These are phyloP conservation scores for Cinclus mexicanus DNA, from an alignment of 2,113 vertebrate species.

Conservation along the genomic window DNA sequence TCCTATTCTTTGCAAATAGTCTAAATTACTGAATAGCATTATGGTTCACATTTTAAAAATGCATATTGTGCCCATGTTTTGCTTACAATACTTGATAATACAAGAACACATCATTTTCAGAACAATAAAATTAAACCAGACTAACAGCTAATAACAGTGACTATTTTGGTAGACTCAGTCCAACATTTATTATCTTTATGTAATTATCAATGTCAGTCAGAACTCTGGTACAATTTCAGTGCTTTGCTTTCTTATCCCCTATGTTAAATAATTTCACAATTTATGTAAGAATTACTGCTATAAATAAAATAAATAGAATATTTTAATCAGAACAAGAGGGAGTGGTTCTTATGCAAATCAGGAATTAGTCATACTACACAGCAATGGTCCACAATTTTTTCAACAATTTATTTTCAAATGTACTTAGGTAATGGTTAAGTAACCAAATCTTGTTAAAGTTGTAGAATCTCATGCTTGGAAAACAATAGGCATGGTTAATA, in stretches of 20 bases:
- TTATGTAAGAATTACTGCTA: slow-evolving; percentile 24
- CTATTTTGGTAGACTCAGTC: background rate
- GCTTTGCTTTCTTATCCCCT: background rate
- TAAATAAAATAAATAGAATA: slow-evolving; percentile 26
- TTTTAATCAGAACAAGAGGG: background rate
- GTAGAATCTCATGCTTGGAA: slow-evolving; percentile 10
- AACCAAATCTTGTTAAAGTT: background rate
- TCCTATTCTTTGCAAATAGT: slow-evolving; percentile 61
- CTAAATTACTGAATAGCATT: slow-evolving; percentile 47
- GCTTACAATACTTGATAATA: background rate
- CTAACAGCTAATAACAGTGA: slow-evolving; percentile 13
- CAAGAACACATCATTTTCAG: background rate
- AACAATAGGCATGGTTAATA: slow-evolving; percentile 59
- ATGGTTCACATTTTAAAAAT: background rate
- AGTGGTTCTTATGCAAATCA: background rate
- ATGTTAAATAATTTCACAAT: slow-evolving; percentile 48
- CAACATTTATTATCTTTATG: slow-evolving; percentile 1
- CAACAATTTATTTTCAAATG: slow-evolving; percentile 15
- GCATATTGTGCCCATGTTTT: background rate
- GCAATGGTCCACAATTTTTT: background rate
- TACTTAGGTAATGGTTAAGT: slow-evolving; percentile 25
- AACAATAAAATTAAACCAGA: background rate
- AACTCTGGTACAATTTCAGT: background rate
- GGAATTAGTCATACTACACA: background rate
- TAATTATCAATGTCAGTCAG: background rate